These are phyloP conservation scores for Itoplectis maculator DNA, from an alignment of 2,888 invertebrate genomes.

Conservation along the genomic window DNA sequence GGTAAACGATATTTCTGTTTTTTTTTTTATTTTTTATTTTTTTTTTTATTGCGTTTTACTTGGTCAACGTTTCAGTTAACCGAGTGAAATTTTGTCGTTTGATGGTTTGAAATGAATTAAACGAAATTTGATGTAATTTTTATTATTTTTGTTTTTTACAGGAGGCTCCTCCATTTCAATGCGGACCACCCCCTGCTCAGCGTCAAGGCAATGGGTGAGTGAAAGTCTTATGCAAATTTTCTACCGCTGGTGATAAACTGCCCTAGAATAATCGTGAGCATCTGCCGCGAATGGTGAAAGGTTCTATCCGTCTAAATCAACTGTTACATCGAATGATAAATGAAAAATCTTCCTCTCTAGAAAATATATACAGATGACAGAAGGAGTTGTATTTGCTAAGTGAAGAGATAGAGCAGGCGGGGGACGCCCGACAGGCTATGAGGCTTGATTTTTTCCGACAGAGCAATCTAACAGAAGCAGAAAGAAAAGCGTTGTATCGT, in stretches of 20 bases:
- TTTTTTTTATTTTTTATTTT: background rate
- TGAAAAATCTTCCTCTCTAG: slow-evolving; percentile 47
- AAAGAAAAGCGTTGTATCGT: slow-evolving; percentile 41
- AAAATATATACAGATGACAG: slow-evolving; percentile 52
- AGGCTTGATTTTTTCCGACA: slow-evolving; percentile 47
- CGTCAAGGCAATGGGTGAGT: slow-evolving; percentile 83
- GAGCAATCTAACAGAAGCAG: slow-evolving; percentile 53
- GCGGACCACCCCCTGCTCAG: slow-evolving; percentile 79
- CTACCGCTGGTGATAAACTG: slow-evolving; percentile 35
- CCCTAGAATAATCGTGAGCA: slow-evolving; percentile 38
- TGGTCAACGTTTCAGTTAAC: background rate
- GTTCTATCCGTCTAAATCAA: slow-evolving; percentile 39
- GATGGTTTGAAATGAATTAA: background rate
- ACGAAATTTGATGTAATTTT: background rate
- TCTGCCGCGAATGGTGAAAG: slow-evolving; percentile 35
- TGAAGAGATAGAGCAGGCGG: slow-evolving; percentile 51
- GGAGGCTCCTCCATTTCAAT: slow-evolving; percentile 81
- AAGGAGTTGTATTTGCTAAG: slow-evolving; percentile 49
- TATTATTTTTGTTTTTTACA: slow-evolving; percentile 58
- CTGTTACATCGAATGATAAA: slow-evolving; percentile 47
- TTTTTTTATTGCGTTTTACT: background rate
- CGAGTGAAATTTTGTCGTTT: background rate
- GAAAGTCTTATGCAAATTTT: slow-evolving; percentile 30
- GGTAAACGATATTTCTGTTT: slow-evolving; percentile 68
- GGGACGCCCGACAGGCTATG: slow-evolving; percentile 38